These are phyloP conservation scores for Salticus scenicus DNA, from an alignment of 2,888 invertebrate species.

Conservation along the genomic window DNA sequence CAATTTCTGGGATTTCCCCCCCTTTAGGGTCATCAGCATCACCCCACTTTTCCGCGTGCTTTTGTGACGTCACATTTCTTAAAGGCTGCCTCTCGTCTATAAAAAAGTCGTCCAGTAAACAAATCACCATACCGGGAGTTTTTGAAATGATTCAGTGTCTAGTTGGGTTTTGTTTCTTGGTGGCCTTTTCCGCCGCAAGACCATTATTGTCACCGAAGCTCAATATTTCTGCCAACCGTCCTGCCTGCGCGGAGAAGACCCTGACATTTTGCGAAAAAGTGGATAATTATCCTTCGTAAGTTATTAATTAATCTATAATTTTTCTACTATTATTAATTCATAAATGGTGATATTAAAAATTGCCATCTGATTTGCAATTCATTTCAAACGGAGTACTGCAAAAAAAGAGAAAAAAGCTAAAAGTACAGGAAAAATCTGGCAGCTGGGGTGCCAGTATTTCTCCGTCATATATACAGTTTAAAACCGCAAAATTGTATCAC, in stretches of 20 bases:
- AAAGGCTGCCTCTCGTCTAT: too few species aligned
- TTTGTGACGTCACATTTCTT: not conserved
- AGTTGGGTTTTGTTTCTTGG: not conserved
- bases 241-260: not conserved
- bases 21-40: not conserved
- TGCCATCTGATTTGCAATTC: too few species aligned
- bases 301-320: not conserved
- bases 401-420: too few species aligned
- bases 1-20: slow-evolving; percentile 17
- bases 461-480: too few species aligned
- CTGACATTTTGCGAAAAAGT: not conserved
- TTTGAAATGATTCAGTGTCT: not conserved
- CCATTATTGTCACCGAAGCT: not conserved
- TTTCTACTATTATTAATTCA: too few species aligned
- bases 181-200: not conserved
- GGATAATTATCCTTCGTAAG: slow-evolving; percentile 5
- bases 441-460: too few species aligned
- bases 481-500: too few species aligned
- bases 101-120: not conserved
- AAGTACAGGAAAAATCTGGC: too few species aligned
- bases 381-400: too few species aligned
- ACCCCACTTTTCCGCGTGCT: too few species aligned
- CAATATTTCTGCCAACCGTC: not conserved
- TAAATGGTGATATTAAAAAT: too few species aligned
- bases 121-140: not conserved